Evolutionary conservation across 1,140 invertebrate genomes (phyloP).

Genomic region (Cydia splendana): DNA sequence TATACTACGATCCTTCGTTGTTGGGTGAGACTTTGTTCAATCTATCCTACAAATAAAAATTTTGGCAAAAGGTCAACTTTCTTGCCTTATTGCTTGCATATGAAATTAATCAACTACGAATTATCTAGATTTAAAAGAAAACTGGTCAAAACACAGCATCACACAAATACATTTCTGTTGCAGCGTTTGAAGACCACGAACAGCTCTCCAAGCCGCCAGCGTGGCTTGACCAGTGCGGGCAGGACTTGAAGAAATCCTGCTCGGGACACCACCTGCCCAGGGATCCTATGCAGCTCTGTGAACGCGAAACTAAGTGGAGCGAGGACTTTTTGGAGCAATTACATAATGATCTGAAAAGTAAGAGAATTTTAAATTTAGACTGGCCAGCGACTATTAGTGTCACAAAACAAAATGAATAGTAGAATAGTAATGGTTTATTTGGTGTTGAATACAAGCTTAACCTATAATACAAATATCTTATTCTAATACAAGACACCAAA

Average conservation of each 20-base stretch:
- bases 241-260: conserved; percentile 57
- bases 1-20: conserved; percentile 41
- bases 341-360: conserved; percentile 82
- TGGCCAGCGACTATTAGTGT: too few species aligned
- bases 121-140: too few species aligned
- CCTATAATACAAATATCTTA: too few species aligned
- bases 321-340: conserved; percentile 81
- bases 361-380: conserved; percentile 31
- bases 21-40: too few species aligned
- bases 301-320: conserved; percentile 83
- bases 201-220: conserved; percentile 51
- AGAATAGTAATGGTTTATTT: too few species aligned
- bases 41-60: too few species aligned
- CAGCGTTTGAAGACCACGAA: conserved; percentile 58
- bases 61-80: too few species aligned
- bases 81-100: too few species aligned
- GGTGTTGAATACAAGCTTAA: too few species aligned
- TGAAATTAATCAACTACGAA: too few species aligned
- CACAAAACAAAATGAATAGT: too few species aligned
- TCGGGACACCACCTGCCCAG: conserved; percentile 71
- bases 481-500: too few species aligned
- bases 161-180: not conserved
- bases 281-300: conserved; percentile 77
- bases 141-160: not conserved
- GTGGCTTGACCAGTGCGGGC: conserved; percentile 60